phyloP scores from a whole-genome alignment of 2,113 vertebrate species.

The Cebus imitator region DNA sequence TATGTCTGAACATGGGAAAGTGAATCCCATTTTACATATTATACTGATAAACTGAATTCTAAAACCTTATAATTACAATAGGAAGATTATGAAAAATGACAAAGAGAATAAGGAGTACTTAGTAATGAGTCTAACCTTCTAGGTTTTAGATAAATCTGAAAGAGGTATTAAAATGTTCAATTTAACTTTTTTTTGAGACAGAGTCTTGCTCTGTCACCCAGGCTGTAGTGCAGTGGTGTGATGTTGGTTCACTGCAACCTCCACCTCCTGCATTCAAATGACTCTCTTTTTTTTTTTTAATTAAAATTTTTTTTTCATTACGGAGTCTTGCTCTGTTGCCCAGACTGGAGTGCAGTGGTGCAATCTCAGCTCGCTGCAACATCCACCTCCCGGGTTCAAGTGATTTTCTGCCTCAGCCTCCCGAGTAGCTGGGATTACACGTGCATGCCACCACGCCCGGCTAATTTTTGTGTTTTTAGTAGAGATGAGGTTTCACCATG shows the following conservation, averaged over 20 bases:
- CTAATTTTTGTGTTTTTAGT: too few species aligned
- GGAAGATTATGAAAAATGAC: background rate
- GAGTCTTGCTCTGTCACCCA: too few species aligned
- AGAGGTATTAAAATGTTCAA: background rate
- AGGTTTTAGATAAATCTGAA: conserved; percentile 9
- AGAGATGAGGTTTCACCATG: too few species aligned
- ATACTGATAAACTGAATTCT: conserved; percentile 4
- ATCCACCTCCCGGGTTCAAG: too few species aligned
- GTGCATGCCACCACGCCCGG: too few species aligned
- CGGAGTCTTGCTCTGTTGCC: too few species aligned
- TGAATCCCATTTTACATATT: background rate
- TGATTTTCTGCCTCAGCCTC: too few species aligned
- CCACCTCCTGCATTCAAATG: background rate
- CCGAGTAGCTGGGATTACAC: too few species aligned
- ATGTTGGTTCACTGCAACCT: background rate
- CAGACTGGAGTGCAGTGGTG: too few species aligned
- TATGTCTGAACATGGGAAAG: background rate
- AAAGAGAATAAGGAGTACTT: background rate
- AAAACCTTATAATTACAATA: background rate
- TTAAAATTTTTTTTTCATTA: too few species aligned
- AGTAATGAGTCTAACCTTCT: background rate
- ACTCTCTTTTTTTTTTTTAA: background rate
- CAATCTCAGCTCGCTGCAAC: too few species aligned
- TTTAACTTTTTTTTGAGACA: background rate
- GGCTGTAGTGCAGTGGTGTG: background rate